These are phyloP conservation scores for Epizoanthus stellaris DNA, from an alignment of 92 coral and sea anemone genomes.

Conservation along the genomic window DNA sequence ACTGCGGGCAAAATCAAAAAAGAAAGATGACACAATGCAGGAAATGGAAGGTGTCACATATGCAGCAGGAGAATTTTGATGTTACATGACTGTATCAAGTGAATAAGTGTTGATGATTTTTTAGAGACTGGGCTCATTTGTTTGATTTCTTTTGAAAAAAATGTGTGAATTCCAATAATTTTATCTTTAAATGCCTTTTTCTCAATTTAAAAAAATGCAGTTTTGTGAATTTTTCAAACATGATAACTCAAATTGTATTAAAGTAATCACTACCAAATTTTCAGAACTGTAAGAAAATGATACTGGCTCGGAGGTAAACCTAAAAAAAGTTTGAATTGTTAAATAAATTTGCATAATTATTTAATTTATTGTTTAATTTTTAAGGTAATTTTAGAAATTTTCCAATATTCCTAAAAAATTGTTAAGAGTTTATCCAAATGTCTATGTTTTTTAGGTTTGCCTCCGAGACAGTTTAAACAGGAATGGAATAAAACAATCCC, in stretches of 20 bases:
- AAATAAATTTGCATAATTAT: background rate
- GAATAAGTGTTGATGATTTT: background rate
- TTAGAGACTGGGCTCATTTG: background rate
- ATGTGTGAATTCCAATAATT: background rate
- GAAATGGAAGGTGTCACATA: constrained; percentile 40
- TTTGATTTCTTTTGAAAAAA: background rate
- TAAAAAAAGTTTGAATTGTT: background rate
- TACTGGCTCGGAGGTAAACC: constrained; percentile 13
- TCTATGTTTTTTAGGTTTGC: background rate
- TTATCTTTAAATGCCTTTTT: background rate
- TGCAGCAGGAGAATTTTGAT: constrained; percentile 41
- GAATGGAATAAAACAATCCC: constrained; percentile 3
- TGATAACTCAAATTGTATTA: constrained; percentile 35
- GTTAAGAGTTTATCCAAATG: background rate
- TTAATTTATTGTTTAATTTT: constrained; percentile 8
- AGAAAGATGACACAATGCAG: constrained; percentile 9
- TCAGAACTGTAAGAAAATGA: constrained; percentile 20
- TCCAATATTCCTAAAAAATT: background rate
- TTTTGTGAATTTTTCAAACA: constrained; percentile 35
- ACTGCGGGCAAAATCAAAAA: background rate
- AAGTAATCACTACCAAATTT: constrained; percentile 24
- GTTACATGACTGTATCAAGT: background rate
- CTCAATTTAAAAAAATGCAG: background rate
- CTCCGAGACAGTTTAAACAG: background rate
- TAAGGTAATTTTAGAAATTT: background rate